These are phyloP conservation scores for Dromaius novaehollandiae DNA, from an alignment of 2,113 vertebrate species.

Conservation along the genomic window DNA sequence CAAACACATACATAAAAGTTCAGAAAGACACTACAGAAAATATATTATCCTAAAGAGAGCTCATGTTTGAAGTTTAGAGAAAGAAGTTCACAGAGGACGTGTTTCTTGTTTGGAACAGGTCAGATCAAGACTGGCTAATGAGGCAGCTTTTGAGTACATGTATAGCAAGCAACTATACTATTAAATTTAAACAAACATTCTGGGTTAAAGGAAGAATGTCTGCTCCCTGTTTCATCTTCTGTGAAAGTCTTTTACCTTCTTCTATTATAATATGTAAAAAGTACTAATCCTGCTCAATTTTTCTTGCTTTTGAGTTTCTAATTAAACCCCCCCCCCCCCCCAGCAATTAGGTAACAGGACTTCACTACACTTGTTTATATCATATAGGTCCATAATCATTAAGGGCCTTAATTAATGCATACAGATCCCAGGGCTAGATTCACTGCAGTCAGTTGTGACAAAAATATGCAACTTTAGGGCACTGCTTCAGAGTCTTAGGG, in stretches of 20 bases:
- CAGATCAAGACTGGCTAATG: neutral
- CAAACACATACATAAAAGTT: neutral
- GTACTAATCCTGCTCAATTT: neutral
- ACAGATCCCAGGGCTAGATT: neutral
- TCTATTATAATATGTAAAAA: neutral
- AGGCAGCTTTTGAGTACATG: neutral
- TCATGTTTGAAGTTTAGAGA: constrained; percentile 23
- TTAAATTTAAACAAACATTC: constrained; percentile 2
- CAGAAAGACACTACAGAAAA: constrained; percentile 13
- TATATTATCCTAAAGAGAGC: neutral
- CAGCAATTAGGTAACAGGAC: neutral
- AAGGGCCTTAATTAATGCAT: neutral
- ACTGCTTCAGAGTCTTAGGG: neutral
- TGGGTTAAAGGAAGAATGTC: neutral
- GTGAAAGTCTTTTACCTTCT: neutral
- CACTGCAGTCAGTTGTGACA: neutral
- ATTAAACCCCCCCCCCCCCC: too few species aligned
- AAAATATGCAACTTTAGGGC: neutral
- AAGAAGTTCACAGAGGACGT: neutral
- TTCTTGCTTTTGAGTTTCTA: neutral
- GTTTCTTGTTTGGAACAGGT: neutral
- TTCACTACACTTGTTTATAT: neutral
- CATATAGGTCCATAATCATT: neutral
- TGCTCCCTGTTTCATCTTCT: neutral
- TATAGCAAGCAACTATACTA: neutral